Evolutionary conservation across 2,113 vertebrate genomes (phyloP).

Genomic region (Poecilia latipinna): DNA sequence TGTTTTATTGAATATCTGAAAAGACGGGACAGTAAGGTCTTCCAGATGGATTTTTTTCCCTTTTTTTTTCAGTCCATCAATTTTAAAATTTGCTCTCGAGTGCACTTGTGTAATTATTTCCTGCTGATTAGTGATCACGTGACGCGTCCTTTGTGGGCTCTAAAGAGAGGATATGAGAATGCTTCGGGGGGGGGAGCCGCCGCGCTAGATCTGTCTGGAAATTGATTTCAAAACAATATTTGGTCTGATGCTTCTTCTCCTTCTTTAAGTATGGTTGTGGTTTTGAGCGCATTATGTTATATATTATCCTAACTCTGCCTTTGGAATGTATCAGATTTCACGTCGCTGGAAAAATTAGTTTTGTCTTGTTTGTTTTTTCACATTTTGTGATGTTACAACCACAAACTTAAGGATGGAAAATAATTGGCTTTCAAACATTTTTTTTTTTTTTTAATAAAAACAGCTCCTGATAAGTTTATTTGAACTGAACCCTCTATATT

Average conservation of each 20-base stretch:
- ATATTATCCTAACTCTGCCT: not conserved
- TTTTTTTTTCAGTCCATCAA: not conserved
- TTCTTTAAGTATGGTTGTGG: not conserved
- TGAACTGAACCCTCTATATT: not conserved
- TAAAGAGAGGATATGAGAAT: not conserved
- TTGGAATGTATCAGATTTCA: not conserved
- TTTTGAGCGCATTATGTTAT: not conserved
- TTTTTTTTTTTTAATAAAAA: too few relatives aligned
- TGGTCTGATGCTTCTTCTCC: not conserved
- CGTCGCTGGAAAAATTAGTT: not conserved
- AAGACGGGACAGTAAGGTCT: not conserved
- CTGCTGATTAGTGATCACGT: slow-evolving; percentile 16
- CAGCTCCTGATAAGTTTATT: not conserved
- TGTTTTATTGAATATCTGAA: not conserved
- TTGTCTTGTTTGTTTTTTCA: not conserved
- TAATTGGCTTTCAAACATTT: too few relatives aligned
- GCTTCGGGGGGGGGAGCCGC: not conserved
- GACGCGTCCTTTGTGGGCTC: slow-evolving; percentile 1
- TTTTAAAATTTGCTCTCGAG: not conserved
- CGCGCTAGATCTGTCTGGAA: not conserved
- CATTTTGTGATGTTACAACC: not conserved
- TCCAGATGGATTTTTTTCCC: not conserved
- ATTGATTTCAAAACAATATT: not conserved
- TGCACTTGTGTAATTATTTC: slow-evolving; percentile 10
- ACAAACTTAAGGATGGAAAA: not conserved